phyloP scores from a whole-genome alignment of 2,888 invertebrate species.

The Lacanobia wlatinum region DNA sequence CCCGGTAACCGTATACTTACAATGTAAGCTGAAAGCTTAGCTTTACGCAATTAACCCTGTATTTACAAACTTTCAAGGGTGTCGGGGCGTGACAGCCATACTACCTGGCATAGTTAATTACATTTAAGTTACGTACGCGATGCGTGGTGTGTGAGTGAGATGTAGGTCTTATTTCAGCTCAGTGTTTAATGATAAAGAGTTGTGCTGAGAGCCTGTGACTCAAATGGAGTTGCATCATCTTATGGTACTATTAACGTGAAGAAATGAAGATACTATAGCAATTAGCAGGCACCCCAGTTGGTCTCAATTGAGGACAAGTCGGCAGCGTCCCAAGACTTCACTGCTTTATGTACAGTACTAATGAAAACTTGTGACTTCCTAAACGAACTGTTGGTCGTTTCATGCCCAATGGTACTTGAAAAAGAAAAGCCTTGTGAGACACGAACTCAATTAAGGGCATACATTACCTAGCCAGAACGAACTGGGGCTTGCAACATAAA shows the following conservation, averaged over 20 bases:
- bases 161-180: constrained; percentile 56
- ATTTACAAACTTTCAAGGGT: constrained; percentile 66
- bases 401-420: constrained; percentile 56
- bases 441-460: constrained; percentile 62
- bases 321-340: constrained; percentile 64
- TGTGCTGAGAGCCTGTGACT: constrained; percentile 60
- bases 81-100: constrained; percentile 60
- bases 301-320: constrained; percentile 72
- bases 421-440: constrained; percentile 53
- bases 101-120: constrained; percentile 67
- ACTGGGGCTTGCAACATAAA: constrained; percentile 63
- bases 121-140: constrained; percentile 62
- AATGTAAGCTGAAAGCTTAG: constrained; percentile 43
- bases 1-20: constrained; percentile 31
- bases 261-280: constrained; percentile 79
- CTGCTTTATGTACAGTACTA: constrained; percentile 66
- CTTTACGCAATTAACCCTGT: constrained; percentile 54
- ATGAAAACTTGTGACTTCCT: constrained; percentile 66
- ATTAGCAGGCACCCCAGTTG: constrained; percentile 71
- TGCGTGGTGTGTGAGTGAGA: constrained; percentile 54
- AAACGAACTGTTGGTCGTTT: constrained; percentile 53
- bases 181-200: constrained; percentile 52
- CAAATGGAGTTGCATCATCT: constrained; percentile 59
- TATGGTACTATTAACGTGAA: constrained; percentile 67
- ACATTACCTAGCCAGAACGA: constrained; percentile 55